Evolutionary conservation across 2,888 invertebrate genomes (phyloP).

Genomic region (Oligia fasciuncula): DNA sequence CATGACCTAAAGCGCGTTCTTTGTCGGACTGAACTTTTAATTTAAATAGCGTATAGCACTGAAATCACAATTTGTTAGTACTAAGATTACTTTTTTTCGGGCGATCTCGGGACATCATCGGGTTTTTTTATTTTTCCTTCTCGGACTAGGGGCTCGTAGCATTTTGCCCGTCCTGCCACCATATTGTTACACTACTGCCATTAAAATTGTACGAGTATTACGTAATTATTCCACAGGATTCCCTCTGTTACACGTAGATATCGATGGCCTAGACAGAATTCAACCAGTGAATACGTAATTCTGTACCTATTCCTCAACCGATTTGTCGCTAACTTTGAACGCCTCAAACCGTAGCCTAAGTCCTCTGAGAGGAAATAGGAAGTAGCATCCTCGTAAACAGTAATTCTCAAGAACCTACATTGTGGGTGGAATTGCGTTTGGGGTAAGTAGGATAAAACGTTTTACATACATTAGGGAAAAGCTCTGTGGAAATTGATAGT

Average conservation of each 20-base stretch:
- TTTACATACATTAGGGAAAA: conserved; percentile 54
- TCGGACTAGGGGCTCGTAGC: too few species aligned
- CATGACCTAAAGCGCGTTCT: too few species aligned
- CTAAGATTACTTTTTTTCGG: too few species aligned
- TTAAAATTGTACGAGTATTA: background rate
- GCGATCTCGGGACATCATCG: too few species aligned
- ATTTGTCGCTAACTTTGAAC: conserved; percentile 21
- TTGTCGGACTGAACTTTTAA: too few species aligned
- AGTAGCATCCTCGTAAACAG: conserved; percentile 37
- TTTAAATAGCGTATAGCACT: too few species aligned
- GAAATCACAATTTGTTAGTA: too few species aligned
- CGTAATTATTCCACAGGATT: background rate
- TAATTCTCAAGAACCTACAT: conserved; percentile 44
- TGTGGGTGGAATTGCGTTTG: conserved; percentile 47
- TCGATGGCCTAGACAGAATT: background rate
- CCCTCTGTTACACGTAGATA: background rate
- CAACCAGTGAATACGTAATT: conserved; percentile 3
- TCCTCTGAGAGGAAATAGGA: conserved; percentile 7
- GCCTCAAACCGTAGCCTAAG: conserved; percentile 1
- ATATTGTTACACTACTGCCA: background rate
- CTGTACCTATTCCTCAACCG: background rate
- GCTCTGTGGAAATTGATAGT: conserved; percentile 42
- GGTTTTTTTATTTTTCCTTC: too few species aligned
- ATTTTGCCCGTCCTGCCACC: too few species aligned
- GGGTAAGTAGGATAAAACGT: conserved; percentile 42